A percentile compares a stretch with the other conserved stretches of the same genome.
phyloP scores from a whole-genome alignment of 2,888 invertebrate species.

The Acleris sparsana region DNA sequence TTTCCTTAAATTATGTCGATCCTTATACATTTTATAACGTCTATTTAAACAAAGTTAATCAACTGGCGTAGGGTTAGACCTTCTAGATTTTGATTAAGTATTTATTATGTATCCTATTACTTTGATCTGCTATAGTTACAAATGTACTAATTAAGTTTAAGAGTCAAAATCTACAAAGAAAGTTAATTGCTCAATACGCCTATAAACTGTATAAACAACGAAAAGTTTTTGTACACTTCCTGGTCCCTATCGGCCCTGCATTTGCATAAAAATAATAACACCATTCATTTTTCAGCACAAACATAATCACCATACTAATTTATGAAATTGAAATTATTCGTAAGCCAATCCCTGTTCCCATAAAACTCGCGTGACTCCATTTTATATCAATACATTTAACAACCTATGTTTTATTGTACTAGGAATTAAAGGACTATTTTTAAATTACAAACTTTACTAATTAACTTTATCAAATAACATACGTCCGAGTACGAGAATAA shows the following conservation, averaged over 20 bases:
- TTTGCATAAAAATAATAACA: slow-evolving; percentile 35
- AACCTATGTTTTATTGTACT: slow-evolving; percentile 52
- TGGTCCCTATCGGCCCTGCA: slow-evolving; percentile 5
- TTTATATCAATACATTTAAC: slow-evolving; percentile 45
- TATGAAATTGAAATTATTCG: slow-evolving; percentile 38
- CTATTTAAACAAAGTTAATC: too few relatives aligned
- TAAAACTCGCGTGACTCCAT: slow-evolving; percentile 55
- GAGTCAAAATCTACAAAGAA: not conserved
- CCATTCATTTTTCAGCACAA: slow-evolving; percentile 30
- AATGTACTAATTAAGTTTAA: too few relatives aligned
- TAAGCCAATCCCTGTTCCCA: slow-evolving; percentile 51
- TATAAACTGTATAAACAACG: not conserved
- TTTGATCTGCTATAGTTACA: too few relatives aligned
- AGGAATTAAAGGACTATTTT: slow-evolving; percentile 35
- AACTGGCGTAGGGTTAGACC: too few relatives aligned
- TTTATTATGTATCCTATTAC: too few relatives aligned
- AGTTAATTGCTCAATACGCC: not conserved
- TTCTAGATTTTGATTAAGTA: too few relatives aligned
- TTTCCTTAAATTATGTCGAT: too few relatives aligned
- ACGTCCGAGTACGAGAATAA: too few relatives aligned
- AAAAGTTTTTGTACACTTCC: slow-evolving; percentile 8
- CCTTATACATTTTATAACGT: too few relatives aligned
- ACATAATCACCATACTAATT: slow-evolving; percentile 36
- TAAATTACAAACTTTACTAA: not conserved
- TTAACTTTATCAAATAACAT: not conserved